Base-by-base conservation (phyloP, 2,797 vertebrate genomes). In the Todus mexicanus region DNA sequence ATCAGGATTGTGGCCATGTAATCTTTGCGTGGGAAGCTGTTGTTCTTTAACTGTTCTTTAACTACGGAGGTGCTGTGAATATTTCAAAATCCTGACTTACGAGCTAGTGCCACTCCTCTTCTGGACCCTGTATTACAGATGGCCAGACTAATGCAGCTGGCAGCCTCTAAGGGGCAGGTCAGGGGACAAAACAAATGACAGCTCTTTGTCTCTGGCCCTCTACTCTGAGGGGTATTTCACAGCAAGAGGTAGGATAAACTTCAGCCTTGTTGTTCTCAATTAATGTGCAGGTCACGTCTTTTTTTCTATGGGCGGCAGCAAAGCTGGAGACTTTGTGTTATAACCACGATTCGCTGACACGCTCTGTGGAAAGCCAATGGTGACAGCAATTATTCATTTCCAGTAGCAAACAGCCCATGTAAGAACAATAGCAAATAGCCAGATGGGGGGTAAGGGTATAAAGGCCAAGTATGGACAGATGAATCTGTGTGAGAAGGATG, bases 331-430 rank as follows among this genome's bases (percentile, higher is more conserved):
- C 14, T 33, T 43, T 75, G 57, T 50, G 54, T 31, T 91, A 60
- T 13, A 84, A 50, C 14, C n/a, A 10, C 6, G 2, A 22, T 37
- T 20, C 0, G 0, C 83, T 83, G 69, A 92, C 61, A 48, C 0
- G 1, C 68, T 71, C 35, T 29, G 72, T 59, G 78, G 80, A 87
- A 90, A 93, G 81, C 60, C 45, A 0, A 2, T 16, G n/a, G 57
- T 93, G 94, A 85, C 90, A 91, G 84, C 77, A 71, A 6, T 92
- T 94, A 87, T 61, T 94, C 84, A 56, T 89, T 93, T 94, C 65
- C 84, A 94, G 81, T 74, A 80, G 86, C 90, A 87, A 90, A 65
- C 50, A 71, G 50, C 57, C 81, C 8, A 3, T 69, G 7, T 48
- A 54, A 64, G 78, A 82, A 89, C 86, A 94, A 89, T 61, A 85